phyloP scores from a whole-genome alignment of 2,797 vertebrate genomes.

The Geotrypetes seraphini region DNA sequence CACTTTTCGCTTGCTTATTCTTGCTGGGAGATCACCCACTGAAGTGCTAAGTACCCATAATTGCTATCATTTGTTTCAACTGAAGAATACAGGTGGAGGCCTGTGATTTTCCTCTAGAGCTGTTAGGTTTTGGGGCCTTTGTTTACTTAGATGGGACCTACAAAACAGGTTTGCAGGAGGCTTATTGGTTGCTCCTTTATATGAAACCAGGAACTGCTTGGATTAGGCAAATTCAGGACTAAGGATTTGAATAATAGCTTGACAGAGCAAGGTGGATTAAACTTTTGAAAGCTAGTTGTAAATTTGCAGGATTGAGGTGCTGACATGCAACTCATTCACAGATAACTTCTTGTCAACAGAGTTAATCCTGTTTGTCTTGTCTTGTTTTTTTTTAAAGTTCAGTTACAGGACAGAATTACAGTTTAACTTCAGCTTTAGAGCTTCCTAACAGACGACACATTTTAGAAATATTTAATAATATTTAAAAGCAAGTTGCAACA shows the following conservation, averaged over 20 bases:
- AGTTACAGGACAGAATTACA: slow-evolving; percentile 16
- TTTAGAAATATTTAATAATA: too few relatives aligned
- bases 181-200: slow-evolving; percentile 54
- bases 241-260: slow-evolving; percentile 49
- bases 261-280: slow-evolving; percentile 70
- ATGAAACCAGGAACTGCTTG: slow-evolving; percentile 47
- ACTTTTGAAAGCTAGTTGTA: slow-evolving; percentile 49
- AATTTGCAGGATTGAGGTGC: slow-evolving; percentile 41
- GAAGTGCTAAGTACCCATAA: slow-evolving; percentile 2
- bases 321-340: slow-evolving; percentile 37
- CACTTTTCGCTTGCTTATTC: slow-evolving; percentile 4
- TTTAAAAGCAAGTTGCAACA: too few relatives aligned
- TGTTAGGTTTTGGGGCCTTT: slow-evolving; percentile 39
- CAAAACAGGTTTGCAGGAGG: slow-evolving; percentile 55
- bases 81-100: slow-evolving; percentile 21
- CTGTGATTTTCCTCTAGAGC: slow-evolving; percentile 21
- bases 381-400: slow-evolving; percentile 50
- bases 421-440: slow-evolving; percentile 10
- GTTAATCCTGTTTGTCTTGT: slow-evolving; percentile 70
- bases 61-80: slow-evolving; percentile 12
- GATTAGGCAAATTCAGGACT: slow-evolving; percentile 71
- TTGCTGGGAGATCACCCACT: slow-evolving; percentile 9
- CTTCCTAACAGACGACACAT: too few relatives aligned
- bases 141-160: slow-evolving; percentile 72
- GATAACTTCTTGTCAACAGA: slow-evolving; percentile 64